A percentile compares a stretch with the other conserved stretches of the same genome.
Conservation (phyloP, 1,140 invertebrate genomes). For the Macrobrachium nipponense region DNA sequence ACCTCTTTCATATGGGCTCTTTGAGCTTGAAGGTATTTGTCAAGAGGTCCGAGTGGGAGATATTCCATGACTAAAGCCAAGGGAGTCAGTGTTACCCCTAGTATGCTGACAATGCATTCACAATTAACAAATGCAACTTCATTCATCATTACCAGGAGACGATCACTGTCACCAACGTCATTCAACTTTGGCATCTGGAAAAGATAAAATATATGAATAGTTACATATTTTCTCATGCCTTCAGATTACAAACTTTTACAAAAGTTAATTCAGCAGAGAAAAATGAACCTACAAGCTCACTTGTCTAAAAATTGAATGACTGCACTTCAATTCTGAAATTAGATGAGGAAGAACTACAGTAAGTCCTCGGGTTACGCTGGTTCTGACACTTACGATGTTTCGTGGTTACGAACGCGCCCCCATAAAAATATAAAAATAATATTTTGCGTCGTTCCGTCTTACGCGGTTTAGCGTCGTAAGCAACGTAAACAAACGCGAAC, state of each 20-base stretch:
- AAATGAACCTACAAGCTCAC: no score
- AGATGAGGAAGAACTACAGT: no score
- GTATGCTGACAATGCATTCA: conserved; percentile 35
- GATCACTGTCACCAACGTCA: conserved; percentile 21
- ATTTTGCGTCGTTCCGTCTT: no score
- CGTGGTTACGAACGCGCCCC: no score
- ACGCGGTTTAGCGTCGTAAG: no score
- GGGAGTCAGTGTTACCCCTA: conserved; percentile 25
- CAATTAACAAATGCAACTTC: conserved; percentile 33
- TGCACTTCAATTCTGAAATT: no score
- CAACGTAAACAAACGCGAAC: no score
- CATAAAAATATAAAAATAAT: no score
- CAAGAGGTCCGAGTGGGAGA: conserved; percentile 80
- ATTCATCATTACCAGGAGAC: conserved; percentile 22
- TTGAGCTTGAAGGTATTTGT: conserved; percentile 77
- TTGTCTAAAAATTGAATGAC: no score
- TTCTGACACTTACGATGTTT: no score
- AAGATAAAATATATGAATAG: background rate
- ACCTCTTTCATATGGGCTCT: conserved; percentile 29
- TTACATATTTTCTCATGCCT: no score
- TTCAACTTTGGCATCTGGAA: conserved; percentile 37
- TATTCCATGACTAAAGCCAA: conserved; percentile 82
- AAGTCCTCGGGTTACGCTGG: no score
- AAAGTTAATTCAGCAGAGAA: background rate
- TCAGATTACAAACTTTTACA: background rate